Conservation (phyloP, 1,140 invertebrate genomes). For the Leptinotarsa texana region DNA sequence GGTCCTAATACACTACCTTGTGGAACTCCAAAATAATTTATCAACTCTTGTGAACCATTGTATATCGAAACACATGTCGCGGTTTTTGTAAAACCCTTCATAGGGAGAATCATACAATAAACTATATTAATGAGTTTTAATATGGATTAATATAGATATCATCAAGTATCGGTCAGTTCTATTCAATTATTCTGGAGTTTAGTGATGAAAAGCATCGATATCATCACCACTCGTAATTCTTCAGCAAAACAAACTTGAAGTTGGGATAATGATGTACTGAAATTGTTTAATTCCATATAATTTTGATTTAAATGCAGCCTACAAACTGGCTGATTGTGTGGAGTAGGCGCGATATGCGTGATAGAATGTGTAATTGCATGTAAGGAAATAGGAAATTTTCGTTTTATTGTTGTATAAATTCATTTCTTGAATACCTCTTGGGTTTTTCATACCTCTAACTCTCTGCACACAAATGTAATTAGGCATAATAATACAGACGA, state of each 20-base stretch:
- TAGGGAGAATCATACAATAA: too few relatives aligned
- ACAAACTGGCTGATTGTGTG: slow-evolving; percentile 2
- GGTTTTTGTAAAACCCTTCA: too few relatives aligned
- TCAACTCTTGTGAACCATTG: too few relatives aligned
- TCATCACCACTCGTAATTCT: not conserved
- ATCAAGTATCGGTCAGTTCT: too few relatives aligned
- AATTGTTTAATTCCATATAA: not conserved
- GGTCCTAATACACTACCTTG: too few relatives aligned
- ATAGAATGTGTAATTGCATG: slow-evolving; percentile 6
- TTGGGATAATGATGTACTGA: not conserved
- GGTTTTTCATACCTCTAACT: not conserved
- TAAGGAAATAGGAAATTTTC: not conserved
- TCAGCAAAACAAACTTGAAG: not conserved
- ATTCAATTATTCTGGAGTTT: too few relatives aligned
- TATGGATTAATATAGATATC: too few relatives aligned
- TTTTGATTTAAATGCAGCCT: not conserved
- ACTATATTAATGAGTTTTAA: too few relatives aligned
- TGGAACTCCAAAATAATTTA: too few relatives aligned
- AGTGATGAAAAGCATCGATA: too few relatives aligned
- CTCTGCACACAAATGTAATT: not conserved
- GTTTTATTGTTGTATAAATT: not conserved
- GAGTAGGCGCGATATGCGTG: not conserved
- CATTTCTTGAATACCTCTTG: not conserved
- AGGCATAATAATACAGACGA: not conserved
- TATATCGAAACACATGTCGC: too few relatives aligned